These are phyloP conservation scores for Linnaemya tessellans DNA, from an alignment of 2,888 invertebrate species.

Conservation along the genomic window DNA sequence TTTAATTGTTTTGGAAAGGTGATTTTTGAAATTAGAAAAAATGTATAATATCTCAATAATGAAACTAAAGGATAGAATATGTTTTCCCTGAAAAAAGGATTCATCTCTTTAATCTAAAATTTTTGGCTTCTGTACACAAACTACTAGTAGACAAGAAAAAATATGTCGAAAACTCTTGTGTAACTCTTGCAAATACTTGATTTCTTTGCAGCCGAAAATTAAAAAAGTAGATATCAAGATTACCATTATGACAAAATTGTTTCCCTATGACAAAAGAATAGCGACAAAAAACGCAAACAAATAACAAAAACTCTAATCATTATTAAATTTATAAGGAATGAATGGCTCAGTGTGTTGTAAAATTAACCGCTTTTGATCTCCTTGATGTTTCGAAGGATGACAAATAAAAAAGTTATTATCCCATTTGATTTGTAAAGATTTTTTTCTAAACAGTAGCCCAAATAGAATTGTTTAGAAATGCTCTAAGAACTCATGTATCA, in stretches of 20 bases:
- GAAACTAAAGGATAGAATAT: too few species aligned
- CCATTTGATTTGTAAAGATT: constrained; percentile 32
- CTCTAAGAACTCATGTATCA: background rate
- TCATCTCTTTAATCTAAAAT: too few species aligned
- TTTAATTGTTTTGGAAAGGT: too few species aligned
- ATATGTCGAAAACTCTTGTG: constrained; percentile 15
- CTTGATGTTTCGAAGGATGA: constrained; percentile 14
- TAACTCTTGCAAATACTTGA: constrained; percentile 60
- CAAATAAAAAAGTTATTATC: constrained; percentile 68
- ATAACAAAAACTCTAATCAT: constrained; percentile 43
- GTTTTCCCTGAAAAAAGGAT: too few species aligned
- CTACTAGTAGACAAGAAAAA: background rate
- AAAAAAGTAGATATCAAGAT: constrained; percentile 13
- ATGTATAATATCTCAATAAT: too few species aligned
- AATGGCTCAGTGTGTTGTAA: constrained; percentile 39
- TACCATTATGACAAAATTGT: constrained; percentile 38
- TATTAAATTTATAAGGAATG: constrained; percentile 60
- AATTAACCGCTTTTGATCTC: constrained; percentile 56
- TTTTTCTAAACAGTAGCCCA: constrained; percentile 62
- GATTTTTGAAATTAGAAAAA: too few species aligned
- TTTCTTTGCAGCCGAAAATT: constrained; percentile 36
- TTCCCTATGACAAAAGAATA: constrained; percentile 14
- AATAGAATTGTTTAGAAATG: constrained; percentile 21
- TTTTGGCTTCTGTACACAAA: too few species aligned
- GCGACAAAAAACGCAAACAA: background rate